A percentile compares a stretch with the other conserved stretches of the same genome.
Conservation (phyloP, 2,888 invertebrate genomes). For the Cactoblastis cactorum region DNA sequence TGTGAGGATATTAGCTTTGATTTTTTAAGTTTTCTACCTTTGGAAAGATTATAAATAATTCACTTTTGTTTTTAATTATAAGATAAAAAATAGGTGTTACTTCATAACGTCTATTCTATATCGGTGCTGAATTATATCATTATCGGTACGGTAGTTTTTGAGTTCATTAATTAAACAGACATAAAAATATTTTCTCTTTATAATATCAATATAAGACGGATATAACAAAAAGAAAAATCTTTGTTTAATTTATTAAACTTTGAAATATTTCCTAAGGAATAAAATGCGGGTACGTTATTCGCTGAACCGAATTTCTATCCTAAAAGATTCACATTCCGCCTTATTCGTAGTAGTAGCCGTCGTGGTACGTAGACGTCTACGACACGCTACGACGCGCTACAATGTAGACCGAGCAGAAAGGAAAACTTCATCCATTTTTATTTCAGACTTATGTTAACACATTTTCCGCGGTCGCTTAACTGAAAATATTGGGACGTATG, state of each 20-base stretch:
- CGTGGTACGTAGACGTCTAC: slow-evolving; percentile 12
- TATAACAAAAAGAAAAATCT: neutral
- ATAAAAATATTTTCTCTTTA: too few species aligned
- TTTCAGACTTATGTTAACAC: slow-evolving; percentile 9
- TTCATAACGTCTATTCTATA: too few species aligned
- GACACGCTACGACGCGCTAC: neutral
- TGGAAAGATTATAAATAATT: too few species aligned
- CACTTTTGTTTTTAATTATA: too few species aligned
- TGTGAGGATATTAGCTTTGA: too few species aligned
- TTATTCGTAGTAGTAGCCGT: slow-evolving; percentile 3
- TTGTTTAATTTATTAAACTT: neutral
- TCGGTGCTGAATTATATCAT: too few species aligned
- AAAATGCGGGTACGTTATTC: neutral
- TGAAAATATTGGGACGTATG: neutral
- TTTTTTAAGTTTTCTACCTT: too few species aligned
- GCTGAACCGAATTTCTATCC: neutral
- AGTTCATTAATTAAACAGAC: too few species aligned
- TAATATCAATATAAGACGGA: too few species aligned
- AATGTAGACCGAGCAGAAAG: neutral
- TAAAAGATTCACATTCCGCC: slow-evolving; percentile 5
- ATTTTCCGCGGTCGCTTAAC: neutral
- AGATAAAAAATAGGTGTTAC: too few species aligned
- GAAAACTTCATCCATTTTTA: slow-evolving; percentile 11
- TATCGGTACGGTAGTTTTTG: too few species aligned
- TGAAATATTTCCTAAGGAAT: neutral